Evolutionary conservation across 2,888 invertebrate genomes (phyloP).

Genomic region (Copidosoma aretas): DNA sequence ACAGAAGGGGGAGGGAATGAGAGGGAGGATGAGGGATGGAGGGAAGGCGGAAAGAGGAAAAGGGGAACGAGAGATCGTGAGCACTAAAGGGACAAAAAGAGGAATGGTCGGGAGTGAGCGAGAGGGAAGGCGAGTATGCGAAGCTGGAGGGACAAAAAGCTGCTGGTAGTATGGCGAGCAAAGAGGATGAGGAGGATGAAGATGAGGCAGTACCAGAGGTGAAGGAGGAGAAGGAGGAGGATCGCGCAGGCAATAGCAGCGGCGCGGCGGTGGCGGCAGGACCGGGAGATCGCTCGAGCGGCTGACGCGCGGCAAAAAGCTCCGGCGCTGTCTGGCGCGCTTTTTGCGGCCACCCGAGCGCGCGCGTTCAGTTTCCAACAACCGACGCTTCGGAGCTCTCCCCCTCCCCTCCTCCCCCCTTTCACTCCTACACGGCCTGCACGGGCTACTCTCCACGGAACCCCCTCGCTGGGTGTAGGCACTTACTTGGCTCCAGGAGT

Average conservation of each 20-base stretch:
- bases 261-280: constrained; percentile 41
- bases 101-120: constrained; percentile 36
- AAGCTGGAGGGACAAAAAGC: constrained; percentile 35
- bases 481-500: no score
- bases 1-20: constrained; percentile 8
- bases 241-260: constrained; percentile 27
- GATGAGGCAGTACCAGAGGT: neutral
- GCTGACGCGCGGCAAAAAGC: constrained; percentile 62
- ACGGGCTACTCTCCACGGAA: neutral
- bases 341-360: constrained; percentile 57
- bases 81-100: constrained; percentile 24
- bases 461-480: no score
- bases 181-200: neutral
- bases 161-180: constrained; percentile 13
- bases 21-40: neutral
- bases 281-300: constrained; percentile 49
- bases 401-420: neutral
- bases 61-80: constrained; percentile 1
- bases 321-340: constrained; percentile 63
- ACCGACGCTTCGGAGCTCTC: constrained; percentile 44
- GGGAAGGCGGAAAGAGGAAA: constrained; percentile 40
- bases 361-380: constrained; percentile 59
- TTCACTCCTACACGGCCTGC: neutral
- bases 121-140: constrained; percentile 14
- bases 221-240: constrained; percentile 3